phyloP scores from a whole-genome alignment of 2,113 vertebrate genomes.

The Rhinolophus ferrumequinum region DNA sequence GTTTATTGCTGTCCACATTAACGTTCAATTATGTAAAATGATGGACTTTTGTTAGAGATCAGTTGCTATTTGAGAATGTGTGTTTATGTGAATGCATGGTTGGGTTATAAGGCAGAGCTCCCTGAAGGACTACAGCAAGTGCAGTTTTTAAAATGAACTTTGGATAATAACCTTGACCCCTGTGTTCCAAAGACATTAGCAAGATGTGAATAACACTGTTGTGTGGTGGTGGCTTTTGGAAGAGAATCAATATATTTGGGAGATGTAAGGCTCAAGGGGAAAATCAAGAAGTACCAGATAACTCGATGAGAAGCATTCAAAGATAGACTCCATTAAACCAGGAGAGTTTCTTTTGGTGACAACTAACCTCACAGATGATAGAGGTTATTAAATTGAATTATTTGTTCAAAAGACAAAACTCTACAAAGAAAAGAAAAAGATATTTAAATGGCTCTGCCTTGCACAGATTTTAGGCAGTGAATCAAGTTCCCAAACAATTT shows the following conservation, averaged over 20 bases:
- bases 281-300: constrained; percentile 55
- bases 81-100: constrained; percentile 46
- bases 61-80: not conserved
- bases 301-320: constrained; percentile 57
- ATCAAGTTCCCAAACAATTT: constrained; percentile 82
- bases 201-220: constrained; percentile 11
- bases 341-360: constrained; percentile 71
- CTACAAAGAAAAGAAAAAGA: constrained; percentile 69
- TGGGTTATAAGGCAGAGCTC: not conserved
- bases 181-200: constrained; percentile 42
- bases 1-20: constrained; percentile 71
- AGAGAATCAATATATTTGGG: constrained; percentile 27
- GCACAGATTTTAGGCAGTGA: constrained; percentile 78
- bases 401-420: constrained; percentile 80
- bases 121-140: not conserved
- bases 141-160: constrained; percentile 39
- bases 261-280: not conserved
- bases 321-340: constrained; percentile 49
- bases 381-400: constrained; percentile 78
- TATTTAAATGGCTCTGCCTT: constrained; percentile 74
- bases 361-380: constrained; percentile 80
- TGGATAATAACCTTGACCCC: constrained; percentile 9
- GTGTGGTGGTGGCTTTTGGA: constrained; percentile 34
- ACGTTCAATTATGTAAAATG: constrained; percentile 72
- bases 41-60: constrained; percentile 69